A percentile compares a stretch with the other conserved stretches of the same genome.
phyloP scores from a whole-genome alignment of 2,888 invertebrate genomes.

The Heliconius aoede region DNA sequence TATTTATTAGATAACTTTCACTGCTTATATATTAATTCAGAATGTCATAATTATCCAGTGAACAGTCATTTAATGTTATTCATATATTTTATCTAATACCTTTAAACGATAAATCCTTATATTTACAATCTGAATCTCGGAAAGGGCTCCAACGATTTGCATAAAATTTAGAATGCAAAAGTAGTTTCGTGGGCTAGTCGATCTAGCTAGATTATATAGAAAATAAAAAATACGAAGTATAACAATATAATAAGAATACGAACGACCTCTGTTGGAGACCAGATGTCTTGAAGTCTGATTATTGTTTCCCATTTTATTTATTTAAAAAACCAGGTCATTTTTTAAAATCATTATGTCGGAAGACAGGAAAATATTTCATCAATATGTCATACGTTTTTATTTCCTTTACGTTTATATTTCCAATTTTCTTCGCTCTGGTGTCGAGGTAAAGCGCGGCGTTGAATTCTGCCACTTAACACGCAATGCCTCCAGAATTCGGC shows the following conservation, averaged over 20 bases:
- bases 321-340: background rate
- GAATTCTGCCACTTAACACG: too few relatives aligned
- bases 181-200: background rate
- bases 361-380: too few relatives aligned
- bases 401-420: too few relatives aligned
- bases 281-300: background rate
- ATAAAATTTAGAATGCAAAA: background rate
- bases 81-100: background rate
- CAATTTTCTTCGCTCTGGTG: too few relatives aligned
- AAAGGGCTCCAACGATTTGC: background rate
- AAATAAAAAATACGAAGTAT: too few relatives aligned
- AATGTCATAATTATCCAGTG: background rate
- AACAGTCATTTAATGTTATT: conserved; percentile 4
- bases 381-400: too few relatives aligned
- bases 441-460: too few relatives aligned
- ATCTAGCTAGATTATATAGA: background rate
- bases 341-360: too few relatives aligned
- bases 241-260: too few relatives aligned
- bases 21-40: background rate
- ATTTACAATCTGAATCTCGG: background rate
- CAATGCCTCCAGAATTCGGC: too few relatives aligned
- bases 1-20: background rate
- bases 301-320: background rate
- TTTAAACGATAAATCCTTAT: too few relatives aligned
- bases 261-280: background rate